phyloP scores from a whole-genome alignment of 1,140 invertebrate genomes.

The Macrosteles quadrilineatus region DNA sequence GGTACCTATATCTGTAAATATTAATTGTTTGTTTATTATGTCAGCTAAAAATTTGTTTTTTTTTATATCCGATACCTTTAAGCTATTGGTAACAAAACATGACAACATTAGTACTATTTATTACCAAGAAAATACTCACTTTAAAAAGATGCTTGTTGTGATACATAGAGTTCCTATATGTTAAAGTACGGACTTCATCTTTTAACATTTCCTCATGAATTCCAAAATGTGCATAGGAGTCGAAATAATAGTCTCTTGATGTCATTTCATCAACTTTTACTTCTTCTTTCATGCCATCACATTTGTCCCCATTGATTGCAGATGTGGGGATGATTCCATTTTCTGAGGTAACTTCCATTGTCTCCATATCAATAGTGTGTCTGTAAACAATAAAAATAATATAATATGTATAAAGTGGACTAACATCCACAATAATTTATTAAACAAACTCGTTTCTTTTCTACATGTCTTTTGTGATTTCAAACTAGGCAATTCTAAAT shows the following conservation, averaged over 20 bases:
- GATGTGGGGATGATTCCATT: conserved; percentile 23
- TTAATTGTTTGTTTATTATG: too few relatives aligned
- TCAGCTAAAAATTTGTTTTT: too few relatives aligned
- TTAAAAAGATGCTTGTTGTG: conserved; percentile 98
- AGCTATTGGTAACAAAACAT: too few relatives aligned
- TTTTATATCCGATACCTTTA: too few relatives aligned
- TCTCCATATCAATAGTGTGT: conserved; percentile 24
- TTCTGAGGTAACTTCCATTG: conserved; percentile 31
- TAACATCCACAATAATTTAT: too few relatives aligned
- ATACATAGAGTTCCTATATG: conserved; percentile 98
- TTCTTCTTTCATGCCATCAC: conserved; percentile 28
- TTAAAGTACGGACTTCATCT: conserved; percentile 97
- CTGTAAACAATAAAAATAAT: conserved; percentile 38
- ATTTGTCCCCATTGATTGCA: not conserved
- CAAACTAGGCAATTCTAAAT: too few relatives aligned
- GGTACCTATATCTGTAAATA: too few relatives aligned
- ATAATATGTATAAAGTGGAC: conserved; percentile 26
- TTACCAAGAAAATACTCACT: conserved; percentile 72
- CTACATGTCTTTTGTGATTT: too few relatives aligned
- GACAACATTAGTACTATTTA: too few relatives aligned
- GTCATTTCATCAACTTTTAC: conserved; percentile 84
- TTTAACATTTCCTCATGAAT: conserved; percentile 99
- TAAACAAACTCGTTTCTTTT: too few relatives aligned
- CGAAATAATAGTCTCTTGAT: conserved; percentile 96
- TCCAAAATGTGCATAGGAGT: conserved; percentile 99